Evolutionary conservation across 2,113 vertebrate genomes (phyloP).

Genomic region (Electrona antarctica): DNA sequence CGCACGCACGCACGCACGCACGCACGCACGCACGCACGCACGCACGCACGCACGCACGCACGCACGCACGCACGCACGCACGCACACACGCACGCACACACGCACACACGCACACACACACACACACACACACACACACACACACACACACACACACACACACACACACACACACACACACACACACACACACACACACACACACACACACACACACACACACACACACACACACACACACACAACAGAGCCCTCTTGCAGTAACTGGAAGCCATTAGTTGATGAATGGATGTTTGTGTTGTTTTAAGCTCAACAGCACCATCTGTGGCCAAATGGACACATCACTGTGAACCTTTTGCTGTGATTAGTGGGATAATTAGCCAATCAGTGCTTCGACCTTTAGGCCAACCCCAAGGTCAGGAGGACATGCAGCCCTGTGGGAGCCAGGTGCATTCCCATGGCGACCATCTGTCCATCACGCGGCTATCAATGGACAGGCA

Average conservation of each 20-base stretch:
- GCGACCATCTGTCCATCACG: conserved; percentile 20
- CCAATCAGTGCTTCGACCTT: conserved; percentile 67
- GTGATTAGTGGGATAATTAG: conserved; percentile 70
- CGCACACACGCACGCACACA: background rate
- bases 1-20: too few relatives aligned
- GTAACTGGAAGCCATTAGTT: conserved; percentile 70
- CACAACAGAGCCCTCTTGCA: conserved; percentile 23
- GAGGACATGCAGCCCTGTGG: conserved; percentile 25
- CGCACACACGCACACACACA: background rate
- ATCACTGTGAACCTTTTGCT: conserved; percentile 54
- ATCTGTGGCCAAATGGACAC: conserved; percentile 35
- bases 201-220: background rate
- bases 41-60: too few relatives aligned
- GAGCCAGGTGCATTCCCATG: conserved; percentile 70
- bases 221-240: background rate
- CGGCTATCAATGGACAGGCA: background rate
- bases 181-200: background rate
- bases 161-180: background rate
- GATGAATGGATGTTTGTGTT: conserved; percentile 72
- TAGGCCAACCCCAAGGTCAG: conserved; percentile 57
- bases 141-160: background rate
- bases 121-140: background rate
- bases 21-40: too few relatives aligned
- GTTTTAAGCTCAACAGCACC: conserved; percentile 69
- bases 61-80: too few relatives aligned